These are phyloP conservation scores for Tyria jacobaeae DNA, from an alignment of 2,888 invertebrate species.

Conservation along the genomic window DNA sequence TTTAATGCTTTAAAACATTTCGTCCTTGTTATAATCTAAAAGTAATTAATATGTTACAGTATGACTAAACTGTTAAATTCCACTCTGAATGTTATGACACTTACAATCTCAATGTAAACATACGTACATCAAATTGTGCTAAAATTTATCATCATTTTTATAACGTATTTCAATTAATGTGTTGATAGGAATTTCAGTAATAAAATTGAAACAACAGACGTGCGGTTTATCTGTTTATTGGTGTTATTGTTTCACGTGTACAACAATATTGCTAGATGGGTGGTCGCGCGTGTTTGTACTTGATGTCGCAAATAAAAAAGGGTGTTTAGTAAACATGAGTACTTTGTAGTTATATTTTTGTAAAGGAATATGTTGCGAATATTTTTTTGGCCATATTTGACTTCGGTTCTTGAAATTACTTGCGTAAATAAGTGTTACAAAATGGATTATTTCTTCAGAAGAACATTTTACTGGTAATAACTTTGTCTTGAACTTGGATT, in stretches of 20 bases:
- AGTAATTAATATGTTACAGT: background rate
- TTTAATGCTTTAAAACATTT: background rate
- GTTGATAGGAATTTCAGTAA: constrained; percentile 53
- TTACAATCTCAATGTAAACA: constrained; percentile 20
- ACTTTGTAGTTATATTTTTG: constrained; percentile 54
- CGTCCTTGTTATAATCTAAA: background rate
- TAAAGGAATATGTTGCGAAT: constrained; percentile 25
- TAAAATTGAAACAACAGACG: constrained; percentile 54
- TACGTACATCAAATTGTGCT: constrained; percentile 16
- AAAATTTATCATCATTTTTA: constrained; percentile 44
- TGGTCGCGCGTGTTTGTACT: constrained; percentile 58
- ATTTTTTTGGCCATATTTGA: constrained; percentile 29
- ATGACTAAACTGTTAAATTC: constrained; percentile 10
- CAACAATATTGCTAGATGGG: constrained; percentile 56
- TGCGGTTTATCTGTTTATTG: constrained; percentile 69
- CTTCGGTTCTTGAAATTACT: constrained; percentile 6
- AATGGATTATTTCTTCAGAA: background rate
- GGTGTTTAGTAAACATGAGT: constrained; percentile 69
- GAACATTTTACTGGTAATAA: background rate
- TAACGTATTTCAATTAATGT: constrained; percentile 51
- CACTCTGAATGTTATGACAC: constrained; percentile 18
- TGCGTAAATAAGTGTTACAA: constrained; percentile 11
- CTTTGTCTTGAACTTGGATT: background rate
- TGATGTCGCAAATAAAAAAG: constrained; percentile 57
- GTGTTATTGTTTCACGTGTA: constrained; percentile 64